Conservation (phyloP, 2,797 vertebrate genomes). For the Triplophysa yarkandensis region DNA sequence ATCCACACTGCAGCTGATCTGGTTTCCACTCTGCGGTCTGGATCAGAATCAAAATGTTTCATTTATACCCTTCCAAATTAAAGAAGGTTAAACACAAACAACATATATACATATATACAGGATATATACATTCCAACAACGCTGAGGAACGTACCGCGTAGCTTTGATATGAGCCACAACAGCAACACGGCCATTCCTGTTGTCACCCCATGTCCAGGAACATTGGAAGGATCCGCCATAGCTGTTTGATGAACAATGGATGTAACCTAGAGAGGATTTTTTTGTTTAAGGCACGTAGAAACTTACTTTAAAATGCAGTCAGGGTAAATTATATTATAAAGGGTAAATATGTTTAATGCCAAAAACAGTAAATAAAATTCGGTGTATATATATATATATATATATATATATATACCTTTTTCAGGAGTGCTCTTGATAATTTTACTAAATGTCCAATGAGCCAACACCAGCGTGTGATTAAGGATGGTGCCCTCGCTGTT, state of each 20-base stretch:
- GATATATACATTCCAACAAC: constrained; percentile 15
- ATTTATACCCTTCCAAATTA: constrained; percentile 44
- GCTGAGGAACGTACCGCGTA: constrained; percentile 63
- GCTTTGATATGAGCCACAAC: constrained; percentile 61
- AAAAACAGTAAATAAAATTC: too few species aligned
- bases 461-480: constrained; percentile 73
- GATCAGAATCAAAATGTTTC: constrained; percentile 2
- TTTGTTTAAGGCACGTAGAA: neutral
- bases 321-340: too few species aligned
- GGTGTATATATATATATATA: too few species aligned
- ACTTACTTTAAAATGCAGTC: neutral
- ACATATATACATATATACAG: too few species aligned
- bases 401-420: constrained; percentile 56
- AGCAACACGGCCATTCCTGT: constrained; percentile 61
- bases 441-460: constrained; percentile 57
- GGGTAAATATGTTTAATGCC: too few species aligned
- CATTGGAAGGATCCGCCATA: constrained; percentile 71
- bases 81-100: too few species aligned
- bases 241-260: constrained; percentile 70
- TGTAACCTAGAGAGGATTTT: constrained; percentile 56
- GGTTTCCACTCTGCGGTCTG: constrained; percentile 57
- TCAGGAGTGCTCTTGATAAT: constrained; percentile 43
- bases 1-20: constrained; percentile 68
- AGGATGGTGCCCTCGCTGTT: constrained; percentile 61
- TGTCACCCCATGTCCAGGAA: constrained; percentile 71